Evolutionary conservation across 2,113 vertebrate genomes (phyloP).

Genomic region (Xerus inauris): DNA sequence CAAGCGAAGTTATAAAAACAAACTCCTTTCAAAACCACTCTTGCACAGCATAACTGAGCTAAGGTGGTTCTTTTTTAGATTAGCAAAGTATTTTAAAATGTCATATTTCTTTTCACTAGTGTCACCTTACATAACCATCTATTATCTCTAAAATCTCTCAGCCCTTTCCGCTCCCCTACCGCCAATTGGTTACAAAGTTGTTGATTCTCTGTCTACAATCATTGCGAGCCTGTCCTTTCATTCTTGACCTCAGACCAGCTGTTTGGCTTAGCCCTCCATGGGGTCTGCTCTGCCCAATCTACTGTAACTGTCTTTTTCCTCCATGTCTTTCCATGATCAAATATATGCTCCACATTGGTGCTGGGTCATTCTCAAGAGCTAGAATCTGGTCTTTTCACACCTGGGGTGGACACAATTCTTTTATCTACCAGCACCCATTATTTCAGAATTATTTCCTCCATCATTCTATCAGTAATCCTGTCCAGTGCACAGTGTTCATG

Average conservation of each 20-base stretch:
- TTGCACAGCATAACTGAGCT: conserved; percentile 31
- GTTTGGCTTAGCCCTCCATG: not conserved
- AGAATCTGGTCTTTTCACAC: not conserved
- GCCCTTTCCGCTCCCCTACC: not conserved
- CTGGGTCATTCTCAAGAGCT: not conserved
- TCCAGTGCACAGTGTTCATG: not conserved
- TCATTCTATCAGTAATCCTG: not conserved
- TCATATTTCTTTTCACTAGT: conserved; percentile 45
- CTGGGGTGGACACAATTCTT: not conserved
- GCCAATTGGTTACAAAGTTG: conserved; percentile 18
- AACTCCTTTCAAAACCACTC: conserved; percentile 48
- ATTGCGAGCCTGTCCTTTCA: not conserved
- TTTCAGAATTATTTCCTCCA: not conserved
- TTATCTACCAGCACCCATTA: not conserved
- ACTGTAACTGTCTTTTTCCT: not conserved
- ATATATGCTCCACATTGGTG: not conserved
- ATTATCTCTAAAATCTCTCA: conserved; percentile 47
- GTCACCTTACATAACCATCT: conserved; percentile 41
- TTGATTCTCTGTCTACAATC: not conserved
- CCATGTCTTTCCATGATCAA: not conserved
- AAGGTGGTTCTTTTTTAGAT: conserved; percentile 13
- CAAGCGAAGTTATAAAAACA: conserved; percentile 35
- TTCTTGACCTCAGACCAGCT: conserved; percentile 1
- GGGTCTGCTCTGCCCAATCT: not conserved
- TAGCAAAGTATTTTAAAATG: conserved; percentile 42